Evolutionary conservation across 1,140 invertebrate genomes (phyloP).

Genomic region (Drosophila ficusphila): DNA sequence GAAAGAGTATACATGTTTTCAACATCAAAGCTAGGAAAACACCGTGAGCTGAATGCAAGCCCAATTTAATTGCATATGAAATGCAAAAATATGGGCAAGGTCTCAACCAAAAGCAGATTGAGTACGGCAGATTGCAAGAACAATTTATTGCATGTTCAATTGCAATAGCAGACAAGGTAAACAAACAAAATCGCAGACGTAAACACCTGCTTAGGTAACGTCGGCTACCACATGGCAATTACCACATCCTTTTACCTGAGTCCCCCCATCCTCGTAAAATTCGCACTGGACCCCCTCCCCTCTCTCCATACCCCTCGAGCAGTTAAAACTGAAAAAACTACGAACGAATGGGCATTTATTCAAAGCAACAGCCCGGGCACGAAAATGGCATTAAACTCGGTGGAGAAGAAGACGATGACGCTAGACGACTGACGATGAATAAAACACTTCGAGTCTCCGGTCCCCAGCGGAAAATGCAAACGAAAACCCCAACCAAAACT

Average conservation of each 20-base stretch:
- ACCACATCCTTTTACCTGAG: conserved; percentile 34
- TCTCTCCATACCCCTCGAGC: conserved; percentile 6
- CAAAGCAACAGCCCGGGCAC: conserved; percentile 54
- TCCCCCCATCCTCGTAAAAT: not conserved
- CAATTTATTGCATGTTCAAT: conserved; percentile 29
- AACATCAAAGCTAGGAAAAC: conserved; percentile 6
- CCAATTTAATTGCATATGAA: conserved; percentile 3
- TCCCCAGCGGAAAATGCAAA: conserved; percentile 34
- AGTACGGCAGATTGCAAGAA: conserved; percentile 26
- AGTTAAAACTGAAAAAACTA: conserved; percentile 36
- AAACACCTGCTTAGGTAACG: conserved; percentile 47
- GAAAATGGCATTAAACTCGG: conserved; percentile 77
- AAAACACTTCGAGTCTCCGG: conserved; percentile 37
- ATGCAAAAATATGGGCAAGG: conserved; percentile 32
- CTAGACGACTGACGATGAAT: conserved; percentile 56
- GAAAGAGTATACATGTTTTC: not conserved
- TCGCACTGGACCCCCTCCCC: conserved; percentile 8
- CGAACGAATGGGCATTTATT: conserved; percentile 20
- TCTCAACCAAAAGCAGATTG: conserved; percentile 9
- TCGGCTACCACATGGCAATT: conserved; percentile 41
- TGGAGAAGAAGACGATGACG: conserved; percentile 34
- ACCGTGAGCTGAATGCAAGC: not conserved
- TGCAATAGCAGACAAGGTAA: conserved; percentile 29
- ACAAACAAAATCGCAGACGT: conserved; percentile 46
- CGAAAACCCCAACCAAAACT: conserved; percentile 30